Base-by-base conservation (phyloP, 2,113 vertebrate species). In the Suricata suricatta region DNA sequence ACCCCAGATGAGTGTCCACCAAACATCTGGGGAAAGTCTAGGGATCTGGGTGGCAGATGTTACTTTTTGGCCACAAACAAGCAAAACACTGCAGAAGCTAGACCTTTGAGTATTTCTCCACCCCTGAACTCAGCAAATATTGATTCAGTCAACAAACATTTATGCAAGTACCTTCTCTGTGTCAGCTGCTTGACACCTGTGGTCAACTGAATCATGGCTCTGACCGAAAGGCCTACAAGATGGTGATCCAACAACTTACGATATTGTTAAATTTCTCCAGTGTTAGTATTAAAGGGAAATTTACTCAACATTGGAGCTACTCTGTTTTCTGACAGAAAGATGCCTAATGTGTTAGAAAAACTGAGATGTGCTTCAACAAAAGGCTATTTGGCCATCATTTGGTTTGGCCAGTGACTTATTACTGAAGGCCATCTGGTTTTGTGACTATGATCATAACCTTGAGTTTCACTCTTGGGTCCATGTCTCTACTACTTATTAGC, bases 261-360 rank as follows among this genome's bases (percentile, higher is more conserved):
- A 47, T 21, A 29, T 21, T 60, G 19, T 83, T 52, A 79, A 29
- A 27, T 13, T 54, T 57, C 60, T 14, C 63, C 52, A 0, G 0
- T 8, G 1, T 93, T 93, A 77, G n/a, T 41, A 63, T 90, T 66
- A 41, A 6, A 79, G 3, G 91, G 83, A 52, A 50, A 96, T 80
- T 13, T 85, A 17, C 27, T 82, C 52, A 35, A 27, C 50, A 57
- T 12, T 66, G 38, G 35, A 85, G 35, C 12, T 74, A 3, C 10
- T 83, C 64, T 54, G 33, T 96, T 95, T 72, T 95, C 66, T 95
- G 33, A 9, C n/a, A 82, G 74, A 90, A 97, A 90, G 86, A 71
- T 79, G 76, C 11, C 54, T 96, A 95, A 88, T 41, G 27, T 5
- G 2, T 54, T 88, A 27, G 80, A 68, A 97, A 96, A 96, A 88